Conservation (phyloP, 1,140 invertebrate genomes). For the Hylyphantes graminicola region DNA sequence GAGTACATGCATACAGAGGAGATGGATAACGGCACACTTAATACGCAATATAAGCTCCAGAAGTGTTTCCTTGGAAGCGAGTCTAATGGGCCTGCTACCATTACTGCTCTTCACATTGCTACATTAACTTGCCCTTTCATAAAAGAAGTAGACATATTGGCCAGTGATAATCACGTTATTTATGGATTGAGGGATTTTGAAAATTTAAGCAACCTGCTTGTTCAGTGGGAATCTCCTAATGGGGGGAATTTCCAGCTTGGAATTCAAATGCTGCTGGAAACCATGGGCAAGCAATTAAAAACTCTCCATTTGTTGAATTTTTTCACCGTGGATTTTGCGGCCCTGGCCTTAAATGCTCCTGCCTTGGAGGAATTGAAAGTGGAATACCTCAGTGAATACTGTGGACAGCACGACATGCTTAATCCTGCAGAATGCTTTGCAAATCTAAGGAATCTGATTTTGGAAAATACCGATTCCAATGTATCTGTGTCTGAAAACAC, state of each 20-base stretch:
- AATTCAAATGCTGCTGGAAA: constrained; percentile 11
- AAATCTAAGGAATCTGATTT: constrained; percentile 1
- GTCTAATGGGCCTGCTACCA: background rate
- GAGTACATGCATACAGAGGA: constrained; percentile 23
- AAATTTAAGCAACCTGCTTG: constrained; percentile 14
- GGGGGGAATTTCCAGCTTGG: constrained; percentile 44
- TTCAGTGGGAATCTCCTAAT: constrained; percentile 37
- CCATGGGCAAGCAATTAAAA: constrained; percentile 38
- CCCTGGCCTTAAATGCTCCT: constrained; percentile 12
- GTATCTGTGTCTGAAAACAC: background rate
- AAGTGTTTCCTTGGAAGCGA: constrained; percentile 32
- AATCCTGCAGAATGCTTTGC: constrained; percentile 1
- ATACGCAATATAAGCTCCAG: constrained; percentile 18
- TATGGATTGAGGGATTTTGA: constrained; percentile 47
- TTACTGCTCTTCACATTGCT: constrained; percentile 18
- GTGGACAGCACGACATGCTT: background rate
- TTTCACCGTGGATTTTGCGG: constrained; percentile 32
- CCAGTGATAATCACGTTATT: constrained; percentile 29
- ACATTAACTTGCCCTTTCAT: constrained; percentile 36
- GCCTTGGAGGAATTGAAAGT: constrained; percentile 32
- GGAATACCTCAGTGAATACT: constrained; percentile 20
- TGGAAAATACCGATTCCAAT: constrained; percentile 5
- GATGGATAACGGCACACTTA: constrained; percentile 13
- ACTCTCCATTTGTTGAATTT: constrained; percentile 24
- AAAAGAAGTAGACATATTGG: constrained; percentile 22